phyloP scores from a whole-genome alignment of 2,888 invertebrate genomes.

The Alentia gelatinosa region DNA sequence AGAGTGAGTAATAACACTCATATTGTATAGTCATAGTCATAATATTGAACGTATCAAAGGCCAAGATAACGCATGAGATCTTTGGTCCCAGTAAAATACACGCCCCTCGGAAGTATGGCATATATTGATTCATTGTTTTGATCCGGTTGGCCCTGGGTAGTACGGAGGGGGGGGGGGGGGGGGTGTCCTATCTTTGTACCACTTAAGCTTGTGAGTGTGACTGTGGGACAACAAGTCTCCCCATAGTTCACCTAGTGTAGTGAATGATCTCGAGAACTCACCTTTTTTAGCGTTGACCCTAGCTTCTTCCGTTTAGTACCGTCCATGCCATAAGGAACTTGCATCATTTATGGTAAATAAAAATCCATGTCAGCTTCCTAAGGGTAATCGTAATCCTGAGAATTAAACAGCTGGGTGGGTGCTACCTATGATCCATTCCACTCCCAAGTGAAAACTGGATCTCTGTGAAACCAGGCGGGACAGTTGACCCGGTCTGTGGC shows the following conservation, averaged over 20 bases:
- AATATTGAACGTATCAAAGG: not conserved
- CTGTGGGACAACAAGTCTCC: not conserved
- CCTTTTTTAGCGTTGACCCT: conserved; percentile 5
- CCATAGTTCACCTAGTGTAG: not conserved
- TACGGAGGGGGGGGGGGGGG: not conserved
- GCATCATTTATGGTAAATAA: not conserved
- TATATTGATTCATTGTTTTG: not conserved
- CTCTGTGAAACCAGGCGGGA: not conserved
- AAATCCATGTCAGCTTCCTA: conserved; percentile 10
- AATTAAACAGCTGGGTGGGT: not conserved
- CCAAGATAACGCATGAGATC: not conserved
- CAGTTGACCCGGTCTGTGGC: not conserved
- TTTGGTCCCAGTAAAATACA: not conserved
- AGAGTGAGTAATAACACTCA: too few relatives aligned
- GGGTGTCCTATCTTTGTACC: not conserved
- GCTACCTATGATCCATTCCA: not conserved
- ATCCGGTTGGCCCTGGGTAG: not conserved
- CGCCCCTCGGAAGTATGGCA: not conserved
- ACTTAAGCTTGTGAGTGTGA: not conserved
- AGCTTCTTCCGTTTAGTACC: conserved; percentile 47
- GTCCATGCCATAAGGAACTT: conserved; percentile 40
- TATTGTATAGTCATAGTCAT: not conserved
- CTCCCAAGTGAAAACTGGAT: not conserved
- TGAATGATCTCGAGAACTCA: not conserved
- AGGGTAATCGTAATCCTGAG: conserved; percentile 28